Conservation (phyloP, 2,888 invertebrate species). For the Empis livida region DNA sequence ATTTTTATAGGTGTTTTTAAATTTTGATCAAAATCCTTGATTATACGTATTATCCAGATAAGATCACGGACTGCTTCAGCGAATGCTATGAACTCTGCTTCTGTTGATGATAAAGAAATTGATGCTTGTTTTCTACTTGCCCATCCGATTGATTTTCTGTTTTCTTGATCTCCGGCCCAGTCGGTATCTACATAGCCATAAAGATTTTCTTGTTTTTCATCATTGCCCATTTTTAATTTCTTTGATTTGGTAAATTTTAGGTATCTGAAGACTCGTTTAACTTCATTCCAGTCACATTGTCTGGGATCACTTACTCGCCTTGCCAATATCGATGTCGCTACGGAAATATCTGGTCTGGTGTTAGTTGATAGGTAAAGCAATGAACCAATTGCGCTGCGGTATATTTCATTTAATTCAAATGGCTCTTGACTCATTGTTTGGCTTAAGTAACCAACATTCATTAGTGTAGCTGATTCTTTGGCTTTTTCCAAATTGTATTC, state of each 20-base stretch:
- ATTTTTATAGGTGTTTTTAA: neutral
- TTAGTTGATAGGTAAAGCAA: conserved; percentile 14
- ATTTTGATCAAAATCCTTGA: neutral
- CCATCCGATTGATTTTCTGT: conserved; percentile 19
- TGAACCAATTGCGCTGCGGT: conserved; percentile 14
- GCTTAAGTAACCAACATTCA: conserved; percentile 3
- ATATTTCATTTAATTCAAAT: conserved; percentile 6
- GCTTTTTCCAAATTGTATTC: conserved; percentile 3
- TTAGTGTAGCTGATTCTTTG: conserved; percentile 4
- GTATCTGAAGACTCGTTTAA: conserved; percentile 9
- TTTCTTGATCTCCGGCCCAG: conserved; percentile 17
- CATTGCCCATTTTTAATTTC: neutral
- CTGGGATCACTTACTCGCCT: conserved; percentile 7
- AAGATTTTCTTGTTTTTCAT: neutral
- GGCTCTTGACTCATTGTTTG: neutral
- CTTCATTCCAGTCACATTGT: conserved; percentile 6
- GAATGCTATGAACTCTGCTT: neutral
- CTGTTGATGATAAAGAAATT: neutral
- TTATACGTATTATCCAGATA: neutral
- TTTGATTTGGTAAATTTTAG: conserved; percentile 11
- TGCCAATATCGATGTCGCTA: conserved; percentile 9
- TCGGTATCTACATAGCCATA: conserved; percentile 11
- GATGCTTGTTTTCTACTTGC: conserved; percentile 14
- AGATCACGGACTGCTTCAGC: neutral
- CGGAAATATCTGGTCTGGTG: conserved; percentile 15